Percentiles rank a stretch among this genome's conserved stretches.
These are phyloP conservation scores for Toxonevra muliebris DNA, from an alignment of 2,888 invertebrate species.

Conservation along the genomic window DNA sequence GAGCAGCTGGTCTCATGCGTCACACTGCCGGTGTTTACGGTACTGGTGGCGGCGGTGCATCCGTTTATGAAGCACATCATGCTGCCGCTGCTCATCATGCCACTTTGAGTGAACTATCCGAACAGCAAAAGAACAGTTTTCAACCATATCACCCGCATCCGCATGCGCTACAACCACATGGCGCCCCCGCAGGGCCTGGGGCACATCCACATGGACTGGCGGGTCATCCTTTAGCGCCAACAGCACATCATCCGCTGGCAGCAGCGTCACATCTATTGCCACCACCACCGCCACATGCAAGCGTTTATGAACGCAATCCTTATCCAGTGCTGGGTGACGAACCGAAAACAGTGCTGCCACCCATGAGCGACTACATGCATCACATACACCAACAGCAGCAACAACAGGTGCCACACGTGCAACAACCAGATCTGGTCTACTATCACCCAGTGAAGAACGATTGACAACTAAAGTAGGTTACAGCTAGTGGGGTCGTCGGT, in stretches of 20 bases:
- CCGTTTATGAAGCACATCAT: conserved; percentile 44
- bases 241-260: conserved; percentile 51
- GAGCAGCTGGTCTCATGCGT: conserved; percentile 54
- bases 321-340: conserved; percentile 56
- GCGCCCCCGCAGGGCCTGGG: conserved; percentile 26
- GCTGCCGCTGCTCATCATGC: conserved; percentile 45
- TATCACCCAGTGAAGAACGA: conserved; percentile 64
- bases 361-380: conserved; percentile 63
- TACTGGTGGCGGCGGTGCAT: conserved; percentile 32
- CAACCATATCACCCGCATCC: conserved; percentile 57
- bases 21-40: conserved; percentile 50
- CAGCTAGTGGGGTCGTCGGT: conserved; percentile 5
- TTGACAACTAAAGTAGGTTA: conserved; percentile 60
- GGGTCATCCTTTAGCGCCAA: conserved; percentile 50
- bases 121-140: conserved; percentile 62
- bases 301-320: conserved; percentile 57
- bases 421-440: conserved; percentile 62
- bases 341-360: conserved; percentile 61
- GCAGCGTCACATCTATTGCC: conserved; percentile 51
- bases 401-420: conserved; percentile 47
- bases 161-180: conserved; percentile 8
- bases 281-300: conserved; percentile 53
- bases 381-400: conserved; percentile 57
- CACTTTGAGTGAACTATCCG: conserved; percentile 51
- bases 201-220: conserved; percentile 47